Evolutionary conservation across 2,113 vertebrate species (phyloP), one percentile per base, ranked within the genome.

Genomic region (Accipiter cooperii): DNA sequence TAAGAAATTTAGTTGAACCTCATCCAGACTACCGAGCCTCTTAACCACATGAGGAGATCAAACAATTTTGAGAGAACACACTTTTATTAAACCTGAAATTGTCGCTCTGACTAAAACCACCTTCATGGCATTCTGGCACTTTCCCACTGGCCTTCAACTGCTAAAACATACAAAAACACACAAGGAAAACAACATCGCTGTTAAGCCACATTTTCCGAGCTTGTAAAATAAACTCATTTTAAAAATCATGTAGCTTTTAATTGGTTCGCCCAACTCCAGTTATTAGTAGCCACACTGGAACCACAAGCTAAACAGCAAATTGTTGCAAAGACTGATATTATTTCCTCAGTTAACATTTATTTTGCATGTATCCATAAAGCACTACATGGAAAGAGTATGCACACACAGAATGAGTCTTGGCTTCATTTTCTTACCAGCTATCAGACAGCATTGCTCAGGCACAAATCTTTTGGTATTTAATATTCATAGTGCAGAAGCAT

Each of bases 341-440:
- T 82, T 93, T 81, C 61, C 58, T 55, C 68, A 75, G 52, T 84
- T 78, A 90, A 52, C 12, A 20, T 96, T 96, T 97, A 95, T 96
- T 97, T 92, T 49, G 13, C 61, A 55, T 22, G 16, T 33, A 36
- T 88, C 49, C 84, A 49, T 61, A 74, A 44, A 86, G 24, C 9
- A 4, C 17, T 87, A 75, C 68, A 75, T 7, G 25, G n/a, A 82
- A 95, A 73, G 40, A 57, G 4, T 6, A 26, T 14, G 25, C 17
- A 78, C n/a, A 66, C 29, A 64, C 18, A 68, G 25, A 87, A 49
- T 33, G 86, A 84, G 15, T 46, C 29, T 42, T 51, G 34, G 31
- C 47, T 91, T 93, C 9, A 54, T 87, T 87, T 79, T 87, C 31
- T 61, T 95, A 34, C 42, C 77, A 82, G 49, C 44, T 90, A 77